A percentile compares a stretch with the other conserved stretches of the same genome.
phyloP scores from a whole-genome alignment of 2,113 vertebrate species.

The Pontoporia blainvillei region DNA sequence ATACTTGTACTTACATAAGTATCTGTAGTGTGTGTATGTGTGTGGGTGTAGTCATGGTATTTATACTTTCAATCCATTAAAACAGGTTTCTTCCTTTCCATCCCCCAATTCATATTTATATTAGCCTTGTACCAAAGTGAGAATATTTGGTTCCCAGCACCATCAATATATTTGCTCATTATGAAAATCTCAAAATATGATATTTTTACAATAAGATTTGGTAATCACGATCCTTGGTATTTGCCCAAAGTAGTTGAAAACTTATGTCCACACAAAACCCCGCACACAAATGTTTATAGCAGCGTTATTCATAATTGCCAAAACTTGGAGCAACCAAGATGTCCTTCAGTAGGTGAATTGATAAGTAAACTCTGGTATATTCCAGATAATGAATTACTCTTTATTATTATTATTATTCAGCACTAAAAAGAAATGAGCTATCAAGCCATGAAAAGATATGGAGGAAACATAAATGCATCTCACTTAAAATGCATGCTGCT shows the following conservation, averaged over 20 bases:
- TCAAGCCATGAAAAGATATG: not conserved
- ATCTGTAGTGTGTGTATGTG: not conserved
- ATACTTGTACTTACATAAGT: not conserved
- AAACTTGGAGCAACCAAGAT: not conserved
- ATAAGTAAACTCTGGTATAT: not conserved
- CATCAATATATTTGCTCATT: not conserved
- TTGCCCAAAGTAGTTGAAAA: not conserved
- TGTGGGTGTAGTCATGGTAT: not conserved
- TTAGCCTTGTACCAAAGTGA: not conserved
- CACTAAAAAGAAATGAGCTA: not conserved
- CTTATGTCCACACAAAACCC: not conserved
- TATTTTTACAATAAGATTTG: not conserved
- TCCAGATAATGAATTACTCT: not conserved
- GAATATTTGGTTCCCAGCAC: not conserved
- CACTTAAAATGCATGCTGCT: not conserved
- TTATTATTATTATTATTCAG: not conserved
- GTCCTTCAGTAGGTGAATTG: not conserved
- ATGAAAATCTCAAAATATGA: not conserved
- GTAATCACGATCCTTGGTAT: not conserved
- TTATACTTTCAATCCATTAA: not conserved
- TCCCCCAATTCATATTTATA: not conserved
- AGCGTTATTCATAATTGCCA: not conserved
- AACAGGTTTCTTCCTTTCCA: not conserved
- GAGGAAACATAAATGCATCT: not conserved
- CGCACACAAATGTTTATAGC: not conserved